Evolutionary conservation across 2,797 vertebrate species (phyloP).

Genomic region (Chaetophractus vellerosus): DNA sequence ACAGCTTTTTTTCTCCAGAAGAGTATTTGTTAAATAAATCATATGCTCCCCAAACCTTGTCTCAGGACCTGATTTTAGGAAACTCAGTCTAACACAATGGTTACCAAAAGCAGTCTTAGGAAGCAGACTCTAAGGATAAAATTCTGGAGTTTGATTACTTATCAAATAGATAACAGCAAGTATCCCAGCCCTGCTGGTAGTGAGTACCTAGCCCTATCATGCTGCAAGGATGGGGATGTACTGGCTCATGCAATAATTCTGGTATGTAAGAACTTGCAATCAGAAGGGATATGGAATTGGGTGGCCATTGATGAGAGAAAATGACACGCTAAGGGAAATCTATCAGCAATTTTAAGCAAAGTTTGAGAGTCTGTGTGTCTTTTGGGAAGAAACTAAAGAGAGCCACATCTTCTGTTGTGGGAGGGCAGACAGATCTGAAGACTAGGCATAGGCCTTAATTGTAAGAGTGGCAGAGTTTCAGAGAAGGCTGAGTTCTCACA

Average conservation of each 20-base stretch:
- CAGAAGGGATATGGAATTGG: neutral
- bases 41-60: neutral
- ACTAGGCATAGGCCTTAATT: neutral
- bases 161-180: neutral
- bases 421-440: neutral
- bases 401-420: neutral
- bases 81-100: neutral
- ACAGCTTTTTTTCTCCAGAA: neutral
- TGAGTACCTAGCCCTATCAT: neutral
- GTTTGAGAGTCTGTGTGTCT: neutral
- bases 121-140: neutral
- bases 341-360: neutral
- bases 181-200: neutral
- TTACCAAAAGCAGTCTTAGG: neutral
- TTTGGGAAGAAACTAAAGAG: constrained; percentile 17
- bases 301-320: neutral
- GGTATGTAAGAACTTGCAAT: neutral
- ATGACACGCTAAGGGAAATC: neutral
- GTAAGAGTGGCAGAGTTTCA: neutral
- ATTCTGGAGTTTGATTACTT: neutral
- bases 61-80: too few species aligned
- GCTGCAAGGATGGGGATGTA: neutral
- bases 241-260: neutral
- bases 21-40: neutral
- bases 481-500: neutral